phyloP scores from a whole-genome alignment of 2,888 invertebrate species.

The Clivina fossor region DNA sequence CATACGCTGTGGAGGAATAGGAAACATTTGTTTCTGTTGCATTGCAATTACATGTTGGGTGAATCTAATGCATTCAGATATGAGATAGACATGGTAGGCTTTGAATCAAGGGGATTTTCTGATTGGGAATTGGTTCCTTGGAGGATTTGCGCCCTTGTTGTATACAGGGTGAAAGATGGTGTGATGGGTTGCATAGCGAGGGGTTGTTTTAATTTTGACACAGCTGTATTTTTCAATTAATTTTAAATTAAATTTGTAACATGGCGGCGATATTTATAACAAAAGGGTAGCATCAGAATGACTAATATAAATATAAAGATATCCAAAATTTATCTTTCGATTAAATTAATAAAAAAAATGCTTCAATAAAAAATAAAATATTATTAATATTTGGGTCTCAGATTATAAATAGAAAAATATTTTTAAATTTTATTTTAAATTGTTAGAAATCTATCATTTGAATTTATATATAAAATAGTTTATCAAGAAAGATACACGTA shows the following conservation, averaged over 20 bases:
- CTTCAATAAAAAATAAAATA: background rate
- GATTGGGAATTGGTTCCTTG: no score
- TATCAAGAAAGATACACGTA: no score
- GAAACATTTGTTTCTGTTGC: constrained; percentile 40
- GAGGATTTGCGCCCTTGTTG: no score
- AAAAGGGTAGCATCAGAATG: background rate
- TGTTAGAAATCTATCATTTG: no score
- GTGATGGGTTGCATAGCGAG: constrained; percentile 9
- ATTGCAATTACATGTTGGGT: background rate
- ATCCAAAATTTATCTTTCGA: no score
- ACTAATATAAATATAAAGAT: background rate
- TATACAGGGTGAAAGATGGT: no score
- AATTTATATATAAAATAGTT: no score
- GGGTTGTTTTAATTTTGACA: background rate
- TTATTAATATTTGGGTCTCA: background rate
- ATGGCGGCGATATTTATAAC: background rate
- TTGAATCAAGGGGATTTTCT: no score
- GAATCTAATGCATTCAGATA: background rate
- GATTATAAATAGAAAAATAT: background rate
- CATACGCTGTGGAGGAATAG: constrained; percentile 52
- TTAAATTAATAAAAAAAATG: background rate
- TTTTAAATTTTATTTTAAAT: no score
- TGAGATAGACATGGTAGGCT: no score
- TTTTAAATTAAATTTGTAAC: constrained; percentile 19
- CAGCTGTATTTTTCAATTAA: constrained; percentile 29